Conservation (phyloP, 1,140 invertebrate genomes). For the Dendrolimus punctatus region DNA sequence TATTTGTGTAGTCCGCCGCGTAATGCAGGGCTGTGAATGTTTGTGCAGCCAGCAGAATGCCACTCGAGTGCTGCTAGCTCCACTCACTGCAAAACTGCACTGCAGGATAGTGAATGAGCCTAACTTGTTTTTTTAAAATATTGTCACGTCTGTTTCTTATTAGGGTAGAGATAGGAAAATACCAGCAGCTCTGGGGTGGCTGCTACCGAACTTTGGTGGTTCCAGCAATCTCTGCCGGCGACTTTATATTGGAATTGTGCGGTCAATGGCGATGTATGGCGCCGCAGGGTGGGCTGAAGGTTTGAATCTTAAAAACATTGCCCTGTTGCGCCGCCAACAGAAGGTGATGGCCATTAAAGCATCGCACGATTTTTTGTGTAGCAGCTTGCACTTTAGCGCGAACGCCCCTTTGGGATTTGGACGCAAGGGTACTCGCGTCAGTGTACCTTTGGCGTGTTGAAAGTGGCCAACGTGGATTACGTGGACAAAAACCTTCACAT, state of each 20-base stretch:
- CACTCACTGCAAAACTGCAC: too few relatives aligned
- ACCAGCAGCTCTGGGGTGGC: background rate
- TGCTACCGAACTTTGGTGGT: constrained; percentile 3
- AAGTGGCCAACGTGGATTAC: too few relatives aligned
- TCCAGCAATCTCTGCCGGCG: background rate
- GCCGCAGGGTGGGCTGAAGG: constrained; percentile 3
- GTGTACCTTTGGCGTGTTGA: too few relatives aligned
- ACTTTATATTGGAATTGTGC: constrained; percentile 4
- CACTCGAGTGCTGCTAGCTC: too few relatives aligned
- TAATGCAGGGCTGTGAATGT: too few relatives aligned
- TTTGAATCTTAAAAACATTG: constrained; percentile 2
- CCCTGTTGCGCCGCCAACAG: constrained; percentile 3
- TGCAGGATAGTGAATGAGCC: too few relatives aligned
- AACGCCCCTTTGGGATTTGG: constrained; percentile 4
- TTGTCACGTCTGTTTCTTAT: too few relatives aligned
- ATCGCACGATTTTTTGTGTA: constrained; percentile 1
- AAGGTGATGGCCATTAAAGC: background rate
- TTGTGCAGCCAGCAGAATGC: too few relatives aligned
- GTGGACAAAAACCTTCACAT: too few relatives aligned
- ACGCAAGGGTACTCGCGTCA: too few relatives aligned
- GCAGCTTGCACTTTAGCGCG: constrained; percentile 4
- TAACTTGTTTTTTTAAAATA: too few relatives aligned
- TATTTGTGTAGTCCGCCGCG: too few relatives aligned
- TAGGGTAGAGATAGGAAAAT: background rate
- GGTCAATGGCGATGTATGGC: constrained; percentile 7